phyloP scores from a whole-genome alignment of 2,888 invertebrate genomes.

The Phyllotreta cruciferae region DNA sequence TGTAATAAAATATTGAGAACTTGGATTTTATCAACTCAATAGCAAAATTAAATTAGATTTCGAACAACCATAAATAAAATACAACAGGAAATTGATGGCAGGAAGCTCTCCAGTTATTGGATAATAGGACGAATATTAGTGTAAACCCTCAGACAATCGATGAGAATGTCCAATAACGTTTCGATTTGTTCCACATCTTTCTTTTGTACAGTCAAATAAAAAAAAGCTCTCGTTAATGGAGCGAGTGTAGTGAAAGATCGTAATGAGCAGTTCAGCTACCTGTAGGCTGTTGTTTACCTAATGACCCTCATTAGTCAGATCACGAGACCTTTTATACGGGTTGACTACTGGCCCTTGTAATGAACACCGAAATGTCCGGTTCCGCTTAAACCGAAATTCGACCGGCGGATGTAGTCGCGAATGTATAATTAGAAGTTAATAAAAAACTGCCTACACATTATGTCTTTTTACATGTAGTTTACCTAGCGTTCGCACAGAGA shows the following conservation, averaged over 20 bases:
- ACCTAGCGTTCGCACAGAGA: background rate
- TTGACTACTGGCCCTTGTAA: conserved; percentile 5
- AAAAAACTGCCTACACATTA: background rate
- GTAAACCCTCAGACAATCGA: too few species aligned
- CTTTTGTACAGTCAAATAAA: too few species aligned
- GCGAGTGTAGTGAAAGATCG: background rate
- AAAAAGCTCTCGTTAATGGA: too few species aligned
- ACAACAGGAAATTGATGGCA: too few species aligned
- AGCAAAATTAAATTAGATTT: too few species aligned
- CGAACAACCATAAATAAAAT: too few species aligned
- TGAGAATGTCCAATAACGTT: too few species aligned
- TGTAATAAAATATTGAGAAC: too few species aligned
- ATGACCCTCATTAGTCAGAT: conserved; percentile 15
- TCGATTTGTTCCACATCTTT: too few species aligned
- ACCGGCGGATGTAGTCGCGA: background rate
- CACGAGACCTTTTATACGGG: background rate
- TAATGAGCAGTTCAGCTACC: conserved; percentile 5
- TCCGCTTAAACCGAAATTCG: background rate
- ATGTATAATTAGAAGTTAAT: background rate
- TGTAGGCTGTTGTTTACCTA: conserved; percentile 12
- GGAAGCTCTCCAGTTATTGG: too few species aligned
- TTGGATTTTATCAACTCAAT: too few species aligned
- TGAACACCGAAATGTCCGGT: conserved; percentile 1
- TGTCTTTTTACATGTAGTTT: background rate
- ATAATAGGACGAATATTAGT: too few species aligned